Percentiles rank a stretch among this genome's conserved stretches.
phyloP scores from a whole-genome alignment of 2,113 vertebrate genomes.

The Vulpes ferrilata region DNA sequence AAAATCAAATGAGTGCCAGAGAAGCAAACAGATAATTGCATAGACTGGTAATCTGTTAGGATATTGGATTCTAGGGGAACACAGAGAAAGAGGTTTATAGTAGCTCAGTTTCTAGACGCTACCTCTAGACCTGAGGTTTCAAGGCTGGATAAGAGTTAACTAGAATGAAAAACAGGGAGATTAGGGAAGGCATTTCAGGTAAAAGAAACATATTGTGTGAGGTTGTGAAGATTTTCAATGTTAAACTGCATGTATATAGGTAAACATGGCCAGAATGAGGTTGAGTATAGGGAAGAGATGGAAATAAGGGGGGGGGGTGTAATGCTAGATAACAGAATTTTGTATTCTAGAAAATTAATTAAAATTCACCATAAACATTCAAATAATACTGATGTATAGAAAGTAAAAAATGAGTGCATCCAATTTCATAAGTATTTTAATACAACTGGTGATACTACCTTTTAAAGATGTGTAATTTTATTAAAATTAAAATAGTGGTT shows the following conservation, averaged over 20 bases:
- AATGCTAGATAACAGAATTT: neutral
- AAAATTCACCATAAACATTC: neutral
- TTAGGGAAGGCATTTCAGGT: neutral
- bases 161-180: neutral
- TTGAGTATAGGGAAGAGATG: neutral
- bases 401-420: neutral
- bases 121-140: neutral
- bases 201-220: neutral
- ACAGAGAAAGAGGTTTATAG: neutral
- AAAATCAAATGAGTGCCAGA: neutral
- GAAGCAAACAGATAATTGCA: neutral
- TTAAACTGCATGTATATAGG: neutral
- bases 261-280: neutral
- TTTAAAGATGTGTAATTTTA: slow-evolving; percentile 22
- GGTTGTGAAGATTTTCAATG: neutral
- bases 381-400: neutral
- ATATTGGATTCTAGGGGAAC: neutral
- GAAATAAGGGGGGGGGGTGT: neutral
- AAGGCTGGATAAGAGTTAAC: neutral
- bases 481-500: neutral
- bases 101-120: neutral
- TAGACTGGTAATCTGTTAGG: neutral
- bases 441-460: neutral
- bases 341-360: neutral
- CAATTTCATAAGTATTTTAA: neutral